These are phyloP conservation scores for Patiria miniata DNA, from an alignment of 35 echinoderm and acorn worm genomes.

Conservation along the genomic window DNA sequence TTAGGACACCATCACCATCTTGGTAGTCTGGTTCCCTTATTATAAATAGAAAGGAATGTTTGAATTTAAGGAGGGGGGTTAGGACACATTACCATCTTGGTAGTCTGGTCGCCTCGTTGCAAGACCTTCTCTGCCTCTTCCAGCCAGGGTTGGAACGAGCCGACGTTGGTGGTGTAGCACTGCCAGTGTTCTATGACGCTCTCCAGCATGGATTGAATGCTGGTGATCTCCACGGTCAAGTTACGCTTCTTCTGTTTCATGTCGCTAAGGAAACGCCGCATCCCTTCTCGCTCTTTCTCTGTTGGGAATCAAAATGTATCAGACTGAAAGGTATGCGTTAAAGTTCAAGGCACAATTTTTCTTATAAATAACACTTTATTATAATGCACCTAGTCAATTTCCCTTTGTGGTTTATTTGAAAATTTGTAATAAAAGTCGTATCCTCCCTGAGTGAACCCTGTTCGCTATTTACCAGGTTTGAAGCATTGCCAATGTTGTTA, in stretches of 20 bases:
- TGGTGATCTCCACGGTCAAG: conserved; percentile 80
- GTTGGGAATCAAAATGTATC: no score
- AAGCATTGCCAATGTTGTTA: no score
- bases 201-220: conserved; percentile 76
- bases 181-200: conserved; percentile 78
- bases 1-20: background rate
- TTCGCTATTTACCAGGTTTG: no score
- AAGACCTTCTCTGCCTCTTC: conserved; percentile 73
- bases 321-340: background rate
- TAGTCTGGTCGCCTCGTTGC: conserved; percentile 20
- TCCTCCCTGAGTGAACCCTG: no score
- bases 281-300: conserved; percentile 71
- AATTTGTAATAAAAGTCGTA: no score
- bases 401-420: no score
- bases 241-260: conserved; percentile 78
- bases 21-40: no score
- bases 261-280: conserved; percentile 64
- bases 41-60: no score
- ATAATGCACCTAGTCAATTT: no score
- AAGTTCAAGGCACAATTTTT: background rate
- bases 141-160: conserved; percentile 71
- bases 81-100: conserved; percentile 63
- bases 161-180: conserved; percentile 57
- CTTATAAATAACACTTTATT: no score
- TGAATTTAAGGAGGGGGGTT: no score